Evolutionary conservation across 2,888 invertebrate genomes (phyloP).

Genomic region (Monopis laevigella): DNA sequence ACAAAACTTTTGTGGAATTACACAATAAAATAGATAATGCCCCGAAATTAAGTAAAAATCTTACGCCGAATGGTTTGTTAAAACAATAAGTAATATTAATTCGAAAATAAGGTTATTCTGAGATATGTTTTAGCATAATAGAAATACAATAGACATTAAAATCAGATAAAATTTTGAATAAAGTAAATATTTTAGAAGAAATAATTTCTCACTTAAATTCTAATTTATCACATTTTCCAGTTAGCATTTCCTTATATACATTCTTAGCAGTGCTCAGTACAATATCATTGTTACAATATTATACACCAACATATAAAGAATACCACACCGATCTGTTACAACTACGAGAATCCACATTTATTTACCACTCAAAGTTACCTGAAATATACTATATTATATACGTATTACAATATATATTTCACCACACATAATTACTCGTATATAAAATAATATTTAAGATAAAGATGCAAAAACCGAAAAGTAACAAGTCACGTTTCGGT

Average conservation of each 20-base stretch:
- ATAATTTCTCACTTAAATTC: constrained; percentile 40
- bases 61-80: too few relatives aligned
- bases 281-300: constrained; percentile 41
- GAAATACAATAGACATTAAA: not conserved
- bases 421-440: too few relatives aligned
- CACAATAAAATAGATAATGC: too few relatives aligned
- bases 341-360: constrained; percentile 58
- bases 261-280: constrained; percentile 50
- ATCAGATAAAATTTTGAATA: constrained; percentile 3
- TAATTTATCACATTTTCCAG: constrained; percentile 63
- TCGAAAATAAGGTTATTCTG: too few relatives aligned
- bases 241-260: constrained; percentile 56
- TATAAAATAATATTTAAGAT: too few relatives aligned
- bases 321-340: constrained; percentile 60
- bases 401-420: too few relatives aligned
- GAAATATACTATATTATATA: too few relatives aligned
- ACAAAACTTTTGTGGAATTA: too few relatives aligned
- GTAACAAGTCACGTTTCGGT: too few relatives aligned
- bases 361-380: constrained; percentile 47
- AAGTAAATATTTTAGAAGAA: constrained; percentile 23
- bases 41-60: too few relatives aligned
- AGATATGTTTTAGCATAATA: constrained; percentile 3
- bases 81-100: too few relatives aligned
- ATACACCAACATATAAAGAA: constrained; percentile 59
- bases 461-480: too few relatives aligned